Base-by-base conservation (phyloP, 2,888 invertebrate species). In the Eilema caniola region DNA sequence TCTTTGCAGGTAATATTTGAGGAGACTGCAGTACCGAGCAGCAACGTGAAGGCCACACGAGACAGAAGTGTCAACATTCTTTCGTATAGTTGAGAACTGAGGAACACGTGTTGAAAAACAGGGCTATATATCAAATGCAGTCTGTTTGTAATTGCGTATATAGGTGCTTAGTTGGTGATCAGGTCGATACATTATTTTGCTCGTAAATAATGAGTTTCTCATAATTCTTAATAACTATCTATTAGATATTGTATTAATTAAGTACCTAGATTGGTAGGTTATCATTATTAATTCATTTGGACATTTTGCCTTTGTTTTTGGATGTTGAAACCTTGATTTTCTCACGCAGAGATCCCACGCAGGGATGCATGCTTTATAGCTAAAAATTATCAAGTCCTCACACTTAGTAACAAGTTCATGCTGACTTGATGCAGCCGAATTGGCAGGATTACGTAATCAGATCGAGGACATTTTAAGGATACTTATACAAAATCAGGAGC, bases 1-100 rank as follows among this genome's bases (percentile, higher is more conserved):
- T 78, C 67, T 73, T 73, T 20, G 62, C 80, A 80, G 24, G 67
- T 12, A 14, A 69, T 53, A 1, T 31, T 63, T 11, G 23, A 60
- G 3, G 72, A 67, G 14, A 62, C 72, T 0, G 66, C 72, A 12
- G 62, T 37, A 20, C 74, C 70, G 33, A 73, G 11, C 3, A 76
- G 47, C 53, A 53, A 8, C 53, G 53, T n/a, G 53, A 53, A n/a
- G n/a, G n/a, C 12, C 3, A 37, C 33, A 12, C 20, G 20, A 3
- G 33, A 20, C 47, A 20, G n/a, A n/a, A n/a, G n/a, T 53, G 53
- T 53, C n/a, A 53, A 53, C 53, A 53, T 53, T 53, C 53, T 53
- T 53, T n/a, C 20, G 53, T 53, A n/a, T 53, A n/a, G n/a, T 53
- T 53, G n/a, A 53, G 2, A n/a, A n/a, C 20, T 53, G 10, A 53